Evolutionary conservation across 2,888 invertebrate species (phyloP), one percentile per base, ranked within the genome.

Genomic region (Andrena haemorrhoa): DNA sequence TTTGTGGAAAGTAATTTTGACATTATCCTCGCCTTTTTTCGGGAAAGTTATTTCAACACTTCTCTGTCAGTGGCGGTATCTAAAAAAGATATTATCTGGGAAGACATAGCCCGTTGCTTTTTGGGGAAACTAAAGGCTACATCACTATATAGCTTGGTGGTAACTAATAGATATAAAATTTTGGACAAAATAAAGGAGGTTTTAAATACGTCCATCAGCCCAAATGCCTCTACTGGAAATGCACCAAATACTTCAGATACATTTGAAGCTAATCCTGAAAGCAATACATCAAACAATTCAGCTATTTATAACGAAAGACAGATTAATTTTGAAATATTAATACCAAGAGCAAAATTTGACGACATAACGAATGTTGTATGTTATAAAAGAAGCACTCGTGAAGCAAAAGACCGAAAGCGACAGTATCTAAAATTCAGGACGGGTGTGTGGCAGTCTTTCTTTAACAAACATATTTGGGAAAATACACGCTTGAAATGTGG

Each of bases 31-130:
- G 31, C 31, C 31, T 31, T 31, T 31, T 31, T 31, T 31, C 31
- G 6, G 31, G 6, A 31, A 31, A 31, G 31, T n/a, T n/a, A n/a
- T n/a, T n/a, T n/a, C n/a, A n/a, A 51, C n/a, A n/a, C n/a, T 51
- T 51, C 51, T 51, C 1, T 2, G 51, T 51, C 51, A 51, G 51
- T 51, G 20, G 51, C n/a, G n/a, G 51, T 51, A 0, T 51, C 51
- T n/a, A 51, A 51, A 51, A 51, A 0, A 0, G 2, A 51, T 0
- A n/a, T 51, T n/a, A 51, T 51, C 51, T 51, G 51, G 51, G 51
- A 51, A 51, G 51, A 51, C 51, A n/a, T 51, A 51, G n/a, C 51
- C 51, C n/a, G 51, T 51, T 51, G 51, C n/a, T 51, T n/a, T 51
- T 51, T n/a, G 51, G 51, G 51, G 2, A 51, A 51, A 51, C 7